A percentile compares a stretch with the other conserved stretches of the same genome.
phyloP scores from a whole-genome alignment of 2,888 invertebrate species.

The Bugula neritina region DNA sequence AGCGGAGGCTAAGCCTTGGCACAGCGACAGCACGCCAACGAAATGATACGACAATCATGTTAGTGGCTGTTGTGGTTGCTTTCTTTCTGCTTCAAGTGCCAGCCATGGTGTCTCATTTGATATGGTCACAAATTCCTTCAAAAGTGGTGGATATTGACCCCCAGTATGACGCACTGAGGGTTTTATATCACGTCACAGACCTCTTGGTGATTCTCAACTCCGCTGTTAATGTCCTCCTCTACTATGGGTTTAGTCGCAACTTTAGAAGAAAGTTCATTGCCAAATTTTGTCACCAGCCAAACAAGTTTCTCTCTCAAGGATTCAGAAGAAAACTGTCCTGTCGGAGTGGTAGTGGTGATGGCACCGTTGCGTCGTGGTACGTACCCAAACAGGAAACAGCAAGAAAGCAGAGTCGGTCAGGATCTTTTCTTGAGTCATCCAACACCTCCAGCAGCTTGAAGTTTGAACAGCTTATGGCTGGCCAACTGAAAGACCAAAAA shows the following conservation, averaged over 20 bases:
- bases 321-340: background rate
- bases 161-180: background rate
- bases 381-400: background rate
- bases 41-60: slow-evolving; percentile 53
- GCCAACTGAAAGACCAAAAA: too few relatives aligned
- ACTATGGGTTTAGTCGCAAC: slow-evolving; percentile 51
- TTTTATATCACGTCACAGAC: slow-evolving; percentile 41
- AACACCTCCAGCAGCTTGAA: background rate
- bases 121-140: slow-evolving; percentile 45
- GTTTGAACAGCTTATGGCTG: background rate
- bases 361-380: background rate
- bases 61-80: slow-evolving; percentile 51
- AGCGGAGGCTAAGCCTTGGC: slow-evolving; percentile 44
- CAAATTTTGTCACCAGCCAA: slow-evolving; percentile 38
- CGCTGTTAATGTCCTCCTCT: slow-evolving; percentile 53
- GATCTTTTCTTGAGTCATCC: background rate
- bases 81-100: slow-evolving; percentile 53
- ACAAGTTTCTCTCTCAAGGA: background rate
- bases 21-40: slow-evolving; percentile 43
- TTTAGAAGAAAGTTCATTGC: slow-evolving; percentile 46
- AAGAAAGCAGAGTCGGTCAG: background rate
- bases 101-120: slow-evolving; percentile 48
- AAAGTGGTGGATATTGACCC: slow-evolving; percentile 28
- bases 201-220: slow-evolving; percentile 51
- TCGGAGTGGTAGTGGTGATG: background rate